Evolutionary conservation across 1,140 invertebrate genomes (phyloP).

Genomic region (Drosophila subpulchrella): DNA sequence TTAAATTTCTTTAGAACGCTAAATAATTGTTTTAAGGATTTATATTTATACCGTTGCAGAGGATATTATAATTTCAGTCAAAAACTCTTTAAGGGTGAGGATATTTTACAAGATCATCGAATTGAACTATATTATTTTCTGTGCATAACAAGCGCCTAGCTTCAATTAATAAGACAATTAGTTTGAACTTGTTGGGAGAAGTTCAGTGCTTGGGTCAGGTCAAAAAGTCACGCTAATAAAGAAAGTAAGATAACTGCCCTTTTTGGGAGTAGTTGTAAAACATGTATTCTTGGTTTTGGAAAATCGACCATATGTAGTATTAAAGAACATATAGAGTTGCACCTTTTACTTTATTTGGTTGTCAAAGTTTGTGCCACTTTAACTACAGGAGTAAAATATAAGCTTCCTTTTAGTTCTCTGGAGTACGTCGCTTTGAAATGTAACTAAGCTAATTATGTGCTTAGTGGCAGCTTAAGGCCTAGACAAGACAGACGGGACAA

Average conservation of each 20-base stretch:
- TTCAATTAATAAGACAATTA: slow-evolving; percentile 37
- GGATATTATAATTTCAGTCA: no score
- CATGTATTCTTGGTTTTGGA: no score
- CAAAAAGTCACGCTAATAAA: slow-evolving; percentile 22
- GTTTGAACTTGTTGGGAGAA: slow-evolving; percentile 18
- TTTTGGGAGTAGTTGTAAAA: no score
- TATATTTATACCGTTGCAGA: no score
- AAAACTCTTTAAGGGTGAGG: no score
- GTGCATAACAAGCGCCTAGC: slow-evolving; percentile 8
- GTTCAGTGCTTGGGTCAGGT: slow-evolving; percentile 17
- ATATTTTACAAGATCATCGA: neutral
- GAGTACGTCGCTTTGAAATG: neutral
- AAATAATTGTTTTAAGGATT: no score
- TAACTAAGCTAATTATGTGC: slow-evolving; percentile 5
- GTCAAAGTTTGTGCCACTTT: no score
- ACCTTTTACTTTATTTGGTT: neutral
- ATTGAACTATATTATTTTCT: neutral
- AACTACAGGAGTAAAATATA: no score
- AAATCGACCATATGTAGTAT: no score
- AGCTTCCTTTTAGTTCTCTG: neutral
- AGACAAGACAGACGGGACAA: slow-evolving; percentile 12
- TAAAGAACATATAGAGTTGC: no score
- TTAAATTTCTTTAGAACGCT: no score
- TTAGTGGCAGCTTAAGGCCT: neutral
- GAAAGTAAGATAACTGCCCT: neutral